Conservation (phyloP, 2,888 invertebrate species). For the Deilephila elpenor region DNA sequence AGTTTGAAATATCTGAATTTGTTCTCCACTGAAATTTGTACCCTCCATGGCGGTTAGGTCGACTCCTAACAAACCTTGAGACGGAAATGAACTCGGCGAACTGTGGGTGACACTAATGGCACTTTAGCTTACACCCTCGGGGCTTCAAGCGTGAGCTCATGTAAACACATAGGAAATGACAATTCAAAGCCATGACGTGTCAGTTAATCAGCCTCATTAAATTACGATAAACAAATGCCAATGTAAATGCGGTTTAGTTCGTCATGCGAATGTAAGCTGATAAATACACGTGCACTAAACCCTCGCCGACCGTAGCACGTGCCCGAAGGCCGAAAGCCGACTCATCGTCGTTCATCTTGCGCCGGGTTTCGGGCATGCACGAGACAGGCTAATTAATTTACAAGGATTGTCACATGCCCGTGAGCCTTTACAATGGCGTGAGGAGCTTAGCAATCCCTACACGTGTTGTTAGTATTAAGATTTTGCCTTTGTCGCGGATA, state of each 20-base stretch:
- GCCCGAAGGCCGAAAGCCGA: not conserved
- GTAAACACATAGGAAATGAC: not conserved
- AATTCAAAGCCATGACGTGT: not conserved
- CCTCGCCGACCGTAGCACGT: not conserved
- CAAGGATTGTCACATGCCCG: constrained; percentile 28
- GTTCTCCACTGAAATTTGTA: too few relatives aligned
- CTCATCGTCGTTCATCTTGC: not conserved
- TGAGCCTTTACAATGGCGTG: not conserved
- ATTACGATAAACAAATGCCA: constrained; percentile 1
- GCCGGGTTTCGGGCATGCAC: constrained; percentile 4
- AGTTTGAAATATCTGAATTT: too few relatives aligned
- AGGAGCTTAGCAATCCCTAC: not conserved
- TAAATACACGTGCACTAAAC: constrained; percentile 8
- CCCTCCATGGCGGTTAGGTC: too few relatives aligned
- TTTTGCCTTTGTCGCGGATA: not conserved
- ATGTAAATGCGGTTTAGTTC: constrained; percentile 9
- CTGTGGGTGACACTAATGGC: too few relatives aligned
- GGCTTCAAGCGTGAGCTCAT: too few relatives aligned
- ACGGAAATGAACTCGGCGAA: too few relatives aligned
- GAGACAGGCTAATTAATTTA: constrained; percentile 18
- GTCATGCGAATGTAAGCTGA: constrained; percentile 24
- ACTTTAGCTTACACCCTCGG: too few relatives aligned
- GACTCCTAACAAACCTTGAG: too few relatives aligned
- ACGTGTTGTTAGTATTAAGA: not conserved
- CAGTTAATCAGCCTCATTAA: constrained; percentile 17